A percentile compares a stretch with the other conserved stretches of the same genome.
These are phyloP conservation scores for Drosophila repleta DNA, from an alignment of 1,140 invertebrate species.

Conservation along the genomic window DNA sequence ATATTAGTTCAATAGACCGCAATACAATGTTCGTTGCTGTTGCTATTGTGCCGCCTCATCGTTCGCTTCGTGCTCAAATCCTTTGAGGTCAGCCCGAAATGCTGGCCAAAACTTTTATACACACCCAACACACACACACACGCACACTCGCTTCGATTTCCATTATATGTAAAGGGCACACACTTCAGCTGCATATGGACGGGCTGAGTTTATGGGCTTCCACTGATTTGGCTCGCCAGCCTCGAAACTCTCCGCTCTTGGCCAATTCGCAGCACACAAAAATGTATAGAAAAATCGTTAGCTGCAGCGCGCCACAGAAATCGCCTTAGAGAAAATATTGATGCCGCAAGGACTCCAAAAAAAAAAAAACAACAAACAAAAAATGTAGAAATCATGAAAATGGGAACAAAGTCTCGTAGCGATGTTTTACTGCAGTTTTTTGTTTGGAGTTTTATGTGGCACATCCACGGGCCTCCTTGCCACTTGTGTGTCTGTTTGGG, in stretches of 20 bases:
- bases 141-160: conserved; percentile 27
- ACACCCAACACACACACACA: conserved; percentile 24
- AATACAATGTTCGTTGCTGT: conserved; percentile 19
- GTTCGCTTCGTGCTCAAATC: conserved; percentile 53
- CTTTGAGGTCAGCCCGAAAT: conserved; percentile 65
- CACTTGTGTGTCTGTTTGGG: conserved; percentile 51
- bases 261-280: conserved; percentile 27
- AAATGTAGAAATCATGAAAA: conserved; percentile 15
- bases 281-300: conserved; percentile 71
- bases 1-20: conserved; percentile 74
- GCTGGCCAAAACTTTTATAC: conserved; percentile 45
- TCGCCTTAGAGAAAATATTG: conserved; percentile 76
- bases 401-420: conserved; percentile 41
- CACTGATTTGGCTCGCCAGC: conserved; percentile 51
- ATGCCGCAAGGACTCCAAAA: conserved; percentile 43
- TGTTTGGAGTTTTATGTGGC: conserved; percentile 69
- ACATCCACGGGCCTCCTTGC: conserved; percentile 45
- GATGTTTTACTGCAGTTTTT: conserved; percentile 75
- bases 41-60: conserved; percentile 11
- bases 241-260: conserved; percentile 37
- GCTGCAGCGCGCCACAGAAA: conserved; percentile 50
- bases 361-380: conserved; percentile 13
- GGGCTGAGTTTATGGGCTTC: conserved; percentile 61
- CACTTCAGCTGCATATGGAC: conserved; percentile 43
- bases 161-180: conserved; percentile 23